Evolutionary conservation across 2,797 vertebrate genomes (phyloP).

Genomic region (Ctenopoma kingsleyae): DNA sequence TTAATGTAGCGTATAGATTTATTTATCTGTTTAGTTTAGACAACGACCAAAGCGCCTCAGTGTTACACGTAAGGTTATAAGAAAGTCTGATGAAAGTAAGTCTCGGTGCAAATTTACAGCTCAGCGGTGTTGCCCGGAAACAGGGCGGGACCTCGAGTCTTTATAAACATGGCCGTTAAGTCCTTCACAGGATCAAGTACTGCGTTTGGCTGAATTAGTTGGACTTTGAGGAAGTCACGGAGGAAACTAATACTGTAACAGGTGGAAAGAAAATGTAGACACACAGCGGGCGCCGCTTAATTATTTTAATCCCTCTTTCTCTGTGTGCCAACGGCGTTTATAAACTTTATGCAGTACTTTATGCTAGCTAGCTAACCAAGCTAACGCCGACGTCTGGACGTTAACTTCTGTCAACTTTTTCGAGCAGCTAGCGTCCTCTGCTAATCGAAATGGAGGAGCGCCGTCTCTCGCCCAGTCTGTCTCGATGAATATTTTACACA

Average conservation of each 20-base stretch:
- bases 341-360: constrained; percentile 67
- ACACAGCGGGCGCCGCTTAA: background rate
- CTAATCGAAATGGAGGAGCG: constrained; percentile 57
- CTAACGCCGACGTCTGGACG: constrained; percentile 65
- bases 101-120: constrained; percentile 3
- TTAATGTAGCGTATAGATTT: background rate
- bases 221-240: constrained; percentile 70
- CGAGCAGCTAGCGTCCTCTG: constrained; percentile 31
- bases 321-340: constrained; percentile 6
- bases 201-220: constrained; percentile 64
- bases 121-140: constrained; percentile 65
- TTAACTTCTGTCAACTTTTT: constrained; percentile 75
- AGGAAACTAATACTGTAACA: constrained; percentile 53
- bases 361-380: constrained; percentile 64
- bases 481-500: constrained; percentile 57
- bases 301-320: background rate
- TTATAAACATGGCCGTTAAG: constrained; percentile 81
- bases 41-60: fast-evolving
- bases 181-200: constrained; percentile 50
- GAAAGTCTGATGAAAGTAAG: constrained; percentile 25
- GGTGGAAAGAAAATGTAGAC: constrained; percentile 73
- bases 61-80: background rate
- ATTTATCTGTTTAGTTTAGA: fast-evolving
- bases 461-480: constrained; percentile 18
- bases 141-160: constrained; percentile 72